Evolutionary conservation across 2,888 invertebrate species (phyloP).

Genomic region (Scaptomyza cyrtandrae): DNA sequence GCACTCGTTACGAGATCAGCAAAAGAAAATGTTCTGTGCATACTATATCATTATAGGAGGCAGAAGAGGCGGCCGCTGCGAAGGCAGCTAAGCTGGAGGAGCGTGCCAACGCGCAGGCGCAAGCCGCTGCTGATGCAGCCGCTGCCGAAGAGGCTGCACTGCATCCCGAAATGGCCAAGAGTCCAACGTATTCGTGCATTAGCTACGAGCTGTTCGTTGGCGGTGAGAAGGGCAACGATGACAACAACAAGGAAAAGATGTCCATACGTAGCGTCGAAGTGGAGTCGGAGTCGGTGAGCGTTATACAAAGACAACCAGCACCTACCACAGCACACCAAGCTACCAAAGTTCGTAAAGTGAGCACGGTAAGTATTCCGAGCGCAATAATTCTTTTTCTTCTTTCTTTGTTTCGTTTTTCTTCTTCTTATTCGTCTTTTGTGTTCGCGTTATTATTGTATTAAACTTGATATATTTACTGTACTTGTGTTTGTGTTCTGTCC

Average conservation of each 20-base stretch:
- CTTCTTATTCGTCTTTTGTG: conserved; percentile 16
- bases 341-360: conserved; percentile 94
- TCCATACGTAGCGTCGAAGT: conserved; percentile 95
- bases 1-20: conserved; percentile 43
- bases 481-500: background rate
- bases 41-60: conserved; percentile 88
- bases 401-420: conserved; percentile 18
- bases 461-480: background rate
- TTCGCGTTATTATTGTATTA: conserved; percentile 27
- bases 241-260: conserved; percentile 96
- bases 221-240: conserved; percentile 94
- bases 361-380: conserved; percentile 91
- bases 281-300: conserved; percentile 96
- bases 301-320: conserved; percentile 87
- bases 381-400: conserved; percentile 63
- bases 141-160: conserved; percentile 85
- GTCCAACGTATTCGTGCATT: conserved; percentile 96
- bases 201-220: conserved; percentile 96
- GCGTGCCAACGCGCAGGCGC: conserved; percentile 86
- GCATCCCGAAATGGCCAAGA: conserved; percentile 90
- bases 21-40: conserved; percentile 37
- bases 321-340: conserved; percentile 85
- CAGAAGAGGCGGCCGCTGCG: conserved; percentile 91
- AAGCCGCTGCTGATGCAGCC: conserved; percentile 87
- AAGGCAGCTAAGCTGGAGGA: conserved; percentile 85